phyloP scores from a whole-genome alignment of 2,888 invertebrate genomes.

The Phragmatobia fuliginosa region DNA sequence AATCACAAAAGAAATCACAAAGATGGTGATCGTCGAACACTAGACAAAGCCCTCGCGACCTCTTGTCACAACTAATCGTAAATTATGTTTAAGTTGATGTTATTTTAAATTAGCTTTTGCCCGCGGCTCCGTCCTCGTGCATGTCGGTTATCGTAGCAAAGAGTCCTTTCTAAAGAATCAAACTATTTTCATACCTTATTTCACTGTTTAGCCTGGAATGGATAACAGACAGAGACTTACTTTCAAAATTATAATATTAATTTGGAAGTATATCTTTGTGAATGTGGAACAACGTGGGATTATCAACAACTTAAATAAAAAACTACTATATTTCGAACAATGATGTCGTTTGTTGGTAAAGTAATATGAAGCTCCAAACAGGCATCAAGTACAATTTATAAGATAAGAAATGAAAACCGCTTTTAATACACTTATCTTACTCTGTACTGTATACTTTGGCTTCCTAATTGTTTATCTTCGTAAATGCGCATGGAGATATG shows the following conservation, averaged over 20 bases:
- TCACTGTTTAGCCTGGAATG: too few species aligned
- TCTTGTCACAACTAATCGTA: too few species aligned
- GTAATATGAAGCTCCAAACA: neutral
- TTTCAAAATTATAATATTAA: too few species aligned
- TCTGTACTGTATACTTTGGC: neutral
- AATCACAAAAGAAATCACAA: neutral
- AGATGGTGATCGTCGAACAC: neutral
- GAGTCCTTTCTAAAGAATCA: too few species aligned
- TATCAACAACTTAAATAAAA: neutral
- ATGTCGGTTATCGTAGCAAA: too few species aligned
- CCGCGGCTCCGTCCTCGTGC: too few species aligned
- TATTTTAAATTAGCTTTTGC: neutral
- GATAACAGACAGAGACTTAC: too few species aligned
- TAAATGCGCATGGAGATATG: neutral
- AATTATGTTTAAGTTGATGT: neutral
- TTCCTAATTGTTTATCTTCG: neutral
- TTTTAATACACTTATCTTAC: neutral
- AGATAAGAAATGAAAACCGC: neutral
- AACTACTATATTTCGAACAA: neutral
- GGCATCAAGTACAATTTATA: neutral
- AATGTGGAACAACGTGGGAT: neutral
- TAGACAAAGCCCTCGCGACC: neutral
- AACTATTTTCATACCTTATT: too few species aligned
- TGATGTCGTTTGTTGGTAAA: neutral
- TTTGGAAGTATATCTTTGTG: too few species aligned